Conservation (phyloP, 2,888 invertebrate species). For the Syritta pipiens region DNA sequence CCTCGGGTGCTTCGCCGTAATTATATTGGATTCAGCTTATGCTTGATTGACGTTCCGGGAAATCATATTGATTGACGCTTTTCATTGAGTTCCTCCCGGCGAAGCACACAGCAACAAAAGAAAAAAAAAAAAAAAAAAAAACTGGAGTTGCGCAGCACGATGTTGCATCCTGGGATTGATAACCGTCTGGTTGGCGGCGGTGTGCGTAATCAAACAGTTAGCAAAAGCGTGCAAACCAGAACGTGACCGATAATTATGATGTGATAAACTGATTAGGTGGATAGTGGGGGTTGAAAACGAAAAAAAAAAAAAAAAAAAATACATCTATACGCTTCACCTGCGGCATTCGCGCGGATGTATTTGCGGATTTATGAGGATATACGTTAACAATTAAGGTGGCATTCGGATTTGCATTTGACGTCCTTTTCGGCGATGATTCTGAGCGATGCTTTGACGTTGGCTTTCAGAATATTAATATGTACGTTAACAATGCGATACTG, state of each 20-base stretch:
- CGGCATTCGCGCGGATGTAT: not conserved
- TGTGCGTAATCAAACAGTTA: constrained; percentile 45
- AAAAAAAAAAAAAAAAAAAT: not conserved
- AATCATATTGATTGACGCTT: constrained; percentile 68
- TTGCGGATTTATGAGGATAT: constrained; percentile 40
- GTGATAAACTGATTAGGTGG: constrained; percentile 62
- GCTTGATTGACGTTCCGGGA: constrained; percentile 67
- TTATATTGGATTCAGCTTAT: constrained; percentile 66
- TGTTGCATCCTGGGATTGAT: constrained; percentile 16
- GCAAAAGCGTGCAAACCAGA: constrained; percentile 38
- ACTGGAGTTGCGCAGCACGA: constrained; percentile 4
- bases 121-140: constrained; percentile 14
- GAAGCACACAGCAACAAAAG: not conserved
- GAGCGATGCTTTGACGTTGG: constrained; percentile 20
- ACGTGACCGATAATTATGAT: constrained; percentile 62
- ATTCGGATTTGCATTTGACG: constrained; percentile 17
- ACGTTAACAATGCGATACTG: constrained; percentile 44
- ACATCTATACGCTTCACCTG: not conserved
- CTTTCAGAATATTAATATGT: constrained; percentile 51
- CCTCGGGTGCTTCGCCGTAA: constrained; percentile 48
- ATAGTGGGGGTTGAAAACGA: constrained; percentile 11
- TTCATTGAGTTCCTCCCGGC: constrained; percentile 50
- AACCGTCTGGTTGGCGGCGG: constrained; percentile 3
- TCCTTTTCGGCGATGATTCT: constrained; percentile 3
- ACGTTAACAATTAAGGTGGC: constrained; percentile 2